Evolutionary conservation across 2,113 vertebrate genomes (phyloP), one percentile per base, ranked within the genome.

Genomic region (Microcebus jonahi): DNA sequence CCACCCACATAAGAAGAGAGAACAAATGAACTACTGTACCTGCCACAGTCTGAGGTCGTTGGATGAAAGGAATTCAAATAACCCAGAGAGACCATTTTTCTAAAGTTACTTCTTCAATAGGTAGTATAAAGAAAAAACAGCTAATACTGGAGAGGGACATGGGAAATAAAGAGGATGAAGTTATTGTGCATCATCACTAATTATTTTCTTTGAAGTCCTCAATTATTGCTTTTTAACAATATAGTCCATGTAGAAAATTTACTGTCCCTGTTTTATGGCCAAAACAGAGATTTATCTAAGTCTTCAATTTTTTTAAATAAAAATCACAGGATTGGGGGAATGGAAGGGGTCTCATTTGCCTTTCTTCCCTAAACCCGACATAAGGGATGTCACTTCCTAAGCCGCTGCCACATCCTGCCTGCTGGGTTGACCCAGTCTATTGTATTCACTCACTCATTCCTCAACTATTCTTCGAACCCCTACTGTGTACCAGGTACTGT

Each of bases 31-130:
- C 71, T 53, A 65, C 59, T 4, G 17, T 61, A 50, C 67, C 85
- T 92, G 83, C 36, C 15, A 18, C 39, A 18, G 23, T 63, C 88
- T 5, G 85, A 80, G 50, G 61, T 79, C n/a, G 0, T 7, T n/a
- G 57, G 79, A 88, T 89, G 68, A 94, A 94, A 96, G 77, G 65
- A 77, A 96, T 82, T 94, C 79, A 85, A 90, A 87, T 79, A 71
- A 88, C 61, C 89, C 59, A 34, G 70, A 73, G 94, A 79, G 80
- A 77, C 23, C 71, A 25, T 29, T n/a, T 48, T 84, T 77, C 48
- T 42, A 31, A 65, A 87, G 89, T 67, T 57, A 25, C 21, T 76
- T 68, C 65, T 95, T 87, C 90, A 70, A 12, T 29, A 14, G 55
- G 73, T 61, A 36, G 29, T 6, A 42, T 7, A 11, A 63, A 55